Conservation (phyloP, 2,797 vertebrate genomes). For the Sciurus vulgaris region DNA sequence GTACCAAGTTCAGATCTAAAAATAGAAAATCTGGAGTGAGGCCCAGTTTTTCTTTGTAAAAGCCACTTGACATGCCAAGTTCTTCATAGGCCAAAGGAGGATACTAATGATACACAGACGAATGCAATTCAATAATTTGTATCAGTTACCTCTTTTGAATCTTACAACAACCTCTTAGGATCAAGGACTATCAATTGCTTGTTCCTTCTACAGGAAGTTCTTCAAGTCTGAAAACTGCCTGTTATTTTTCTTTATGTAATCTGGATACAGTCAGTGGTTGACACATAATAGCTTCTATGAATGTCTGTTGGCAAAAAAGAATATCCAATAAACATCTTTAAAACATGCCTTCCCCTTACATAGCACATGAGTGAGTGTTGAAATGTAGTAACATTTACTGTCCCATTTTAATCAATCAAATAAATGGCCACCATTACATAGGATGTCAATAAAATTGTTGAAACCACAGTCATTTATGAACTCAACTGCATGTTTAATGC, state of each 20-base stretch:
- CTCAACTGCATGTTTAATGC: background rate
- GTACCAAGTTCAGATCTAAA: background rate
- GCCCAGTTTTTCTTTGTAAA: background rate
- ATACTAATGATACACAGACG: background rate
- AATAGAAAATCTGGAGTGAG: background rate
- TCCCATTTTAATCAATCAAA: conserved; percentile 50
- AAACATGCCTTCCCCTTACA: conserved; percentile 13
- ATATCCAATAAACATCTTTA: background rate
- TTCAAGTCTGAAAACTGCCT: background rate
- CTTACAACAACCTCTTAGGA: background rate
- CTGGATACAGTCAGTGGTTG: background rate
- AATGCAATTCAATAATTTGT: background rate
- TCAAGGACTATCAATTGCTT: background rate
- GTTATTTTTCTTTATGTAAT: conserved; percentile 52
- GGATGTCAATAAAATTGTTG: conserved; percentile 41
- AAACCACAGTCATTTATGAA: conserved; percentile 28
- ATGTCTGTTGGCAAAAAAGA: conserved; percentile 50
- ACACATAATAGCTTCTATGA: conserved; percentile 50
- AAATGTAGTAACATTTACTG: conserved; percentile 43
- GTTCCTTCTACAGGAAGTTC: background rate
- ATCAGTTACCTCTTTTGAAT: background rate
- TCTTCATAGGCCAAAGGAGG: background rate
- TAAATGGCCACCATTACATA: conserved; percentile 8
- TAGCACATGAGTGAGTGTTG: background rate
- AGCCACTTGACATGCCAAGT: background rate